Conservation (phyloP, 2,797 vertebrate species). For the Sebastes diploproa region DNA sequence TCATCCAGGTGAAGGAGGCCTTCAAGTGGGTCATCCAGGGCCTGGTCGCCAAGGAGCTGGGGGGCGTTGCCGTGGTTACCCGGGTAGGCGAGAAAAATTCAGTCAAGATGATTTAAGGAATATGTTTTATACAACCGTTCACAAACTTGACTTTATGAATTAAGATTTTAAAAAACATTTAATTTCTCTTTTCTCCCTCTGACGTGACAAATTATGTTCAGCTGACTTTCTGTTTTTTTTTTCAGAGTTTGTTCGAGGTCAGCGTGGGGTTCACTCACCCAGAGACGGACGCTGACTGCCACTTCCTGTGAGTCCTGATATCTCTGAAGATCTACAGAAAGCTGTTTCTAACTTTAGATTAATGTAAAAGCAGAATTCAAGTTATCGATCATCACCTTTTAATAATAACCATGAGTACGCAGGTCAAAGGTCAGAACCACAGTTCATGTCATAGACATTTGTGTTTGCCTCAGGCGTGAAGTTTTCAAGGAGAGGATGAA, state of each 20-base stretch:
- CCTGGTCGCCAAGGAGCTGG: conserved; percentile 85
- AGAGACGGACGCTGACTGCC: conserved; percentile 92
- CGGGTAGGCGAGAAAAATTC: conserved; percentile 79
- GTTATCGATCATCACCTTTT: not conserved
- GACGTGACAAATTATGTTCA: too few relatives aligned
- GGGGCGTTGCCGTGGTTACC: conserved; percentile 85
- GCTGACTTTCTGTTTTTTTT: conserved; percentile 22
- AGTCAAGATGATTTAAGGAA: not conserved
- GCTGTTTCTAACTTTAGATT: not conserved
- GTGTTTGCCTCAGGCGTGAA: not conserved
- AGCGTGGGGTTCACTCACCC: conserved; percentile 91
- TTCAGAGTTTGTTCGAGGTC: conserved; percentile 93
- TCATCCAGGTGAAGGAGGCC: conserved; percentile 93
- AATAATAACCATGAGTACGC: not conserved
- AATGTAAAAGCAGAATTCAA: not conserved
- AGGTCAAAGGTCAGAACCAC: not conserved
- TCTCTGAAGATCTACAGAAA: not conserved
- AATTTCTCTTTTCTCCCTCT: not conserved
- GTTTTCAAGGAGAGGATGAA: not conserved
- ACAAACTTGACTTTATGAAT: too few relatives aligned
- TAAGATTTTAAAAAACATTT: not conserved
- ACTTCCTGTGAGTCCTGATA: conserved; percentile 91
- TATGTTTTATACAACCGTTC: too few relatives aligned
- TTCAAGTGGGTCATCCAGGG: conserved; percentile 91
- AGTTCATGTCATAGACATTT: not conserved